Conservation (phyloP, 2,113 vertebrate genomes). For the Struthio camelus region DNA sequence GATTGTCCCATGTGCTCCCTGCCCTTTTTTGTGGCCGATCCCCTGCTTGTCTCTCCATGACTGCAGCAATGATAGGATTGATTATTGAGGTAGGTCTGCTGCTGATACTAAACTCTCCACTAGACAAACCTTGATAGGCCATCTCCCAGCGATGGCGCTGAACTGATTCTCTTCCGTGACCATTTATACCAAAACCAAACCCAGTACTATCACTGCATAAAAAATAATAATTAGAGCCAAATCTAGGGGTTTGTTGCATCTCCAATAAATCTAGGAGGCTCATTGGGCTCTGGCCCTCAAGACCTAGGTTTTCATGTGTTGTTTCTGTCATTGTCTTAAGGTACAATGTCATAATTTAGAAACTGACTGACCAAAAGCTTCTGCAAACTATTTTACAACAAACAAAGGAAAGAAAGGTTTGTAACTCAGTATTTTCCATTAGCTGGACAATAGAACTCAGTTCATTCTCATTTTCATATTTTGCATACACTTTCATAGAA, state of each 20-base stretch:
- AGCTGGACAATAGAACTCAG: neutral
- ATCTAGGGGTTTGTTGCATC: neutral
- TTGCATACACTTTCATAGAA: neutral
- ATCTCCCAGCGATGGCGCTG: neutral
- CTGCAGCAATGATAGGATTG: neutral
- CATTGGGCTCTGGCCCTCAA: neutral
- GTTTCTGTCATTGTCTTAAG: neutral
- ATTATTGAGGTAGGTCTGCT: neutral
- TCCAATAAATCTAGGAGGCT: neutral
- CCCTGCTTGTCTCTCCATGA: neutral
- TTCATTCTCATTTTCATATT: neutral
- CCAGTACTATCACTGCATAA: neutral
- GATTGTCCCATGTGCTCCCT: neutral
- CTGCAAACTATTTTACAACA: neutral
- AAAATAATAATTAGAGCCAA: neutral
- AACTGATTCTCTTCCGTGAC: neutral
- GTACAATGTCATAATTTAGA: neutral
- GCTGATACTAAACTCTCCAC: neutral
- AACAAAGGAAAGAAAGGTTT: neutral
- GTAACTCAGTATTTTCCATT: neutral
- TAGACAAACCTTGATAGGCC: accelerated
- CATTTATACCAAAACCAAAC: neutral
- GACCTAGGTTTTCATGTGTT: neutral
- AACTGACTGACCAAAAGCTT: neutral
- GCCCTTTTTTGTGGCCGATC: neutral